These are phyloP conservation scores for Pogonophryne albipinna DNA, from an alignment of 2,797 vertebrate species.

Conservation along the genomic window DNA sequence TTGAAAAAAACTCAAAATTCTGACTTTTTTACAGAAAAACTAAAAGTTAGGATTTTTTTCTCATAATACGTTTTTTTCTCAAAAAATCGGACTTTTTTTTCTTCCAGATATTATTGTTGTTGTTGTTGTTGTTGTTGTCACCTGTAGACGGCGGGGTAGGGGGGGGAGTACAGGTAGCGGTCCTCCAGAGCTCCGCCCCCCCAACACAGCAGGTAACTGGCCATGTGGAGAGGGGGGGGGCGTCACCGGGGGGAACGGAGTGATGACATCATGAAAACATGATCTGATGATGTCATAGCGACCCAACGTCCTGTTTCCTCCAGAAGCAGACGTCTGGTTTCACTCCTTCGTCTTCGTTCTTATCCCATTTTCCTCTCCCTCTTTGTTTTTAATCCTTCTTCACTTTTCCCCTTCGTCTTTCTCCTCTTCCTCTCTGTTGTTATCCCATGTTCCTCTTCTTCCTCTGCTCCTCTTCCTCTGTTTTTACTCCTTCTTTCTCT, in stretches of 20 bases:
- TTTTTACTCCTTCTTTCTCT: too few relatives aligned
- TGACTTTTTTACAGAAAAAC: too few relatives aligned
- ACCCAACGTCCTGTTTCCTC: too few relatives aligned
- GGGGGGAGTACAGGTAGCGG: conserved; percentile 77
- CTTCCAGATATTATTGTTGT: too few relatives aligned
- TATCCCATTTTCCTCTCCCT: neutral
- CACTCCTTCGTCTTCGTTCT: conserved; percentile 7
- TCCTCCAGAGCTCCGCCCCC: conserved; percentile 82
- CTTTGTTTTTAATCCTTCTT: neutral
- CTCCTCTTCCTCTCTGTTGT: conserved; percentile 29
- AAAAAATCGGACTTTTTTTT: too few relatives aligned
- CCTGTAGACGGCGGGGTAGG: conserved; percentile 82
- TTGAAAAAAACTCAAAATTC: too few relatives aligned
- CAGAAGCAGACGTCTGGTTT: neutral
- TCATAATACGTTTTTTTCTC: too few relatives aligned
- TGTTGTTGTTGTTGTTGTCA: conserved; percentile 54
- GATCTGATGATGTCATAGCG: conserved; percentile 41
- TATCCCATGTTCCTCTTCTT: neutral
- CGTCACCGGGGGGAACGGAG: neutral
- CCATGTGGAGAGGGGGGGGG: conserved; percentile 58
- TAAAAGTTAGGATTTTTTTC: too few relatives aligned
- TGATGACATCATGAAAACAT: conserved; percentile 7
- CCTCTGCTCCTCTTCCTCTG: neutral
- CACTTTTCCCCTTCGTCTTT: neutral
- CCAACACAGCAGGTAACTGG: conserved; percentile 83